A percentile compares a stretch with the other conserved stretches of the same genome.
Evolutionary conservation across 1,140 invertebrate genomes (phyloP).

Genomic region (Coelopa frigida): DNA sequence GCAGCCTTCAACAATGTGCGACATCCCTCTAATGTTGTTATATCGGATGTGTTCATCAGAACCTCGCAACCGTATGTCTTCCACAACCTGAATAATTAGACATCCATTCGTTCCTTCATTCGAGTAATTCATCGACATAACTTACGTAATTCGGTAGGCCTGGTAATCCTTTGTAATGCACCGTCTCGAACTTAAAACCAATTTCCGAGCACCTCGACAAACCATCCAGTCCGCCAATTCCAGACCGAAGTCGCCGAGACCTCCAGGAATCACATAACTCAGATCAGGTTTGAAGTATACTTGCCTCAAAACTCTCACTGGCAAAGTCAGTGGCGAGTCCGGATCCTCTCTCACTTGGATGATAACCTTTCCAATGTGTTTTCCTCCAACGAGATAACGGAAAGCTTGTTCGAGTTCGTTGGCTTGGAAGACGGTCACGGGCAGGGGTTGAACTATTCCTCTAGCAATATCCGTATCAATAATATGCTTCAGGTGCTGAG

Average conservation of each 20-base stretch:
- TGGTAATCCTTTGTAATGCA: slow-evolving; percentile 78
- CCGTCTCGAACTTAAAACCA: slow-evolving; percentile 72
- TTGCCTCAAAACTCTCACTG: slow-evolving; percentile 38
- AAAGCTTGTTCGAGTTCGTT: slow-evolving; percentile 61
- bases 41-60: slow-evolving; percentile 56
- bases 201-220: slow-evolving; percentile 64
- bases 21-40: slow-evolving; percentile 55
- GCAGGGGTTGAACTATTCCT: slow-evolving; percentile 59
- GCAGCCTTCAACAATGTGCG: slow-evolving; percentile 56
- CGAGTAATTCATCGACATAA: too few relatives aligned
- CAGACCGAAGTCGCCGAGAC: slow-evolving; percentile 86
- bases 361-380: slow-evolving; percentile 81
- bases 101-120: too few relatives aligned
- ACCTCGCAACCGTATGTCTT: slow-evolving; percentile 55
- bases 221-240: slow-evolving; percentile 84
- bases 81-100: slow-evolving; percentile 57
- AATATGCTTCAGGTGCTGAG: slow-evolving; percentile 36
- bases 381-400: slow-evolving; percentile 72
- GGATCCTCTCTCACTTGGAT: slow-evolving; percentile 29
- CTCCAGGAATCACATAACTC: slow-evolving; percentile 59
- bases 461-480: slow-evolving; percentile 37
- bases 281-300: slow-evolving; percentile 46
- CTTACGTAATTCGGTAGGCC: slow-evolving; percentile 52
- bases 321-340: slow-evolving; percentile 35
- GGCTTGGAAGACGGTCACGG: slow-evolving; percentile 52